Percentiles rank a stretch among this genome's conserved stretches.
phyloP scores from a whole-genome alignment of 2,888 invertebrate genomes.

The Scaeva pyrastri region DNA sequence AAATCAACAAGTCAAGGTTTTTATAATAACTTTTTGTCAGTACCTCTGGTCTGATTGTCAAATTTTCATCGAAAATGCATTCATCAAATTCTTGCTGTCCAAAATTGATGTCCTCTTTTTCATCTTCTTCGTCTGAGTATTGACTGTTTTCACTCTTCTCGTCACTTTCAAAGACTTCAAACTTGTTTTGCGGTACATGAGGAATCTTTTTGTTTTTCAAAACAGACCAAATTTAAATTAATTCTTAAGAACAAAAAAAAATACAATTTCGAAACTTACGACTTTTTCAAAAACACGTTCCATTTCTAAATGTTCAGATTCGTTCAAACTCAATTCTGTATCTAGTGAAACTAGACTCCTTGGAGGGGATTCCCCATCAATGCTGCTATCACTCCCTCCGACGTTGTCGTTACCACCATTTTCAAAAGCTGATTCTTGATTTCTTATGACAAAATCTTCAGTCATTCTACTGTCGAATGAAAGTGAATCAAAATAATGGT shows the following conservation, averaged over 20 bases:
- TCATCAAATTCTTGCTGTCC: neutral
- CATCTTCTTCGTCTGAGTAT: slow-evolving; percentile 12
- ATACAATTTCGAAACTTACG: slow-evolving; percentile 30
- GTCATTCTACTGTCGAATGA: slow-evolving; percentile 9
- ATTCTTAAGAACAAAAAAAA: neutral
- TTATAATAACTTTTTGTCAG: no score
- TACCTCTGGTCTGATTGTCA: neutral
- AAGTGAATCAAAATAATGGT: neutral
- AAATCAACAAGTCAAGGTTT: no score
- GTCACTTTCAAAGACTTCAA: neutral
- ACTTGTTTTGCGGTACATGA: slow-evolving; percentile 16
- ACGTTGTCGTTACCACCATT: neutral
- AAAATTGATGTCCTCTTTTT: neutral
- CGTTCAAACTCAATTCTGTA: slow-evolving; percentile 35
- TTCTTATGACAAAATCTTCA: slow-evolving; percentile 33
- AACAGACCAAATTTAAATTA: neutral
- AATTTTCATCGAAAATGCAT: neutral
- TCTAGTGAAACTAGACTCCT: slow-evolving; percentile 30
- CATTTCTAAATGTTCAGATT: slow-evolving; percentile 49
- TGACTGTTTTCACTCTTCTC: slow-evolving; percentile 27
- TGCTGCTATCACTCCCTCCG: no score
- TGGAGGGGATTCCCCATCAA: neutral
- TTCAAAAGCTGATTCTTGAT: neutral
- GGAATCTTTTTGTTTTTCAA: slow-evolving; percentile 29
- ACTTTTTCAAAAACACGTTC: slow-evolving; percentile 29